Percentiles rank a stretch among this genome's conserved stretches.
Conservation (phyloP, 1,140 invertebrate species). For the Eriosoma lanigerum region DNA sequence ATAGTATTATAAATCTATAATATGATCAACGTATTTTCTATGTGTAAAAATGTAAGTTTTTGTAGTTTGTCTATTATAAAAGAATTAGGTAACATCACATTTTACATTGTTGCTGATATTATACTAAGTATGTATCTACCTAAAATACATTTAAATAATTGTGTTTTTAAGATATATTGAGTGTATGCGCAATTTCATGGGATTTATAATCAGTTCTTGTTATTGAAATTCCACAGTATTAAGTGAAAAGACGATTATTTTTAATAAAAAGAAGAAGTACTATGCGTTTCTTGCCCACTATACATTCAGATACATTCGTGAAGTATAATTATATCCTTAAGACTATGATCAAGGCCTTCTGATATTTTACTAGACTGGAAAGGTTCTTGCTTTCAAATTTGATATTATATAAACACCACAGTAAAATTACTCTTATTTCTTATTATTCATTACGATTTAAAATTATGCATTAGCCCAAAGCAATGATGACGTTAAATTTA, state of each 20-base stretch:
- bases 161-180: too few species aligned
- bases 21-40: too few species aligned
- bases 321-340: neutral
- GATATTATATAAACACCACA: neutral
- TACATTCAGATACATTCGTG: neutral
- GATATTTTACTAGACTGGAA: neutral
- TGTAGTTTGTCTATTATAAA: too few species aligned
- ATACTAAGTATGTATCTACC: too few species aligned
- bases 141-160: too few species aligned
- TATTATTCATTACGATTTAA: neutral
- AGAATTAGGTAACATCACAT: too few species aligned
- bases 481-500: neutral
- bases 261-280: too few species aligned
- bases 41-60: too few species aligned
- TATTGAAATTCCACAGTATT: neutral
- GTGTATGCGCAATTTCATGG: too few species aligned
- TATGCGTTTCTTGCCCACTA: neutral
- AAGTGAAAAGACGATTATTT: neutral
- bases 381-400: slow-evolving; percentile 4
- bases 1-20: too few species aligned
- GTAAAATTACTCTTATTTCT: neutral
- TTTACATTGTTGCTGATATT: too few species aligned
- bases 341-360: neutral
- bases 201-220: too few species aligned
- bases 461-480: neutral